phyloP scores from a whole-genome alignment of 1,140 invertebrate species.

The Mizuhopecten yessoensis region DNA sequence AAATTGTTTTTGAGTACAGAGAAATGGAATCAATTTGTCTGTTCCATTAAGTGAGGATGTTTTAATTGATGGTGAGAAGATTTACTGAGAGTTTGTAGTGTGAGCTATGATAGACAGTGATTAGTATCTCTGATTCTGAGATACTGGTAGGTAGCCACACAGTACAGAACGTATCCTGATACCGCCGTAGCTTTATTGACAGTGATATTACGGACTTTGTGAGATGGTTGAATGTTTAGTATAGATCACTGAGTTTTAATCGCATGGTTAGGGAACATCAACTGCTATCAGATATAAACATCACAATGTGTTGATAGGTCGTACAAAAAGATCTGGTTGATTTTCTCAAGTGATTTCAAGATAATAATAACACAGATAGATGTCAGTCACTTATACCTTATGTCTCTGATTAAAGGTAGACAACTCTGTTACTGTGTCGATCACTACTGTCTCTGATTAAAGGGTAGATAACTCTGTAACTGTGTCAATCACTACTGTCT shows the following conservation, averaged over 20 bases:
- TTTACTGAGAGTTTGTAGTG: conserved; percentile 10
- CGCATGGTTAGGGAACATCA: not conserved
- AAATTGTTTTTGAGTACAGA: not conserved
- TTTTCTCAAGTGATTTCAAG: not conserved
- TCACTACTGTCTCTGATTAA: too few relatives aligned
- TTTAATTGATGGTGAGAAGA: not conserved
- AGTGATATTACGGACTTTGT: not conserved
- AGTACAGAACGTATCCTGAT: not conserved
- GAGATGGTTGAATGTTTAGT: too few relatives aligned
- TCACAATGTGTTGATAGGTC: not conserved
- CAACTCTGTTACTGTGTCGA: not conserved
- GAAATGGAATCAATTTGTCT: not conserved
- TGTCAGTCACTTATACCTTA: not conserved
- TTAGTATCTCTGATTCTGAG: not conserved
- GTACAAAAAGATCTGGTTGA: not conserved
- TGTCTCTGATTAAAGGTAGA: not conserved
- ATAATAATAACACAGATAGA: not conserved
- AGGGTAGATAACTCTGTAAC: too few relatives aligned
- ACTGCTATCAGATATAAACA: not conserved
- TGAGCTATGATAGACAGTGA: not conserved
- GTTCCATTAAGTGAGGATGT: not conserved
- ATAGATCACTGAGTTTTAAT: conserved; percentile 4
- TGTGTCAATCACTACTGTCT: too few relatives aligned
- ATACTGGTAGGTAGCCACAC: not conserved
- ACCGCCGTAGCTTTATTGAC: not conserved